These are phyloP conservation scores for Adelges cooleyi DNA, from an alignment of 1,140 invertebrate species.

Conservation along the genomic window DNA sequence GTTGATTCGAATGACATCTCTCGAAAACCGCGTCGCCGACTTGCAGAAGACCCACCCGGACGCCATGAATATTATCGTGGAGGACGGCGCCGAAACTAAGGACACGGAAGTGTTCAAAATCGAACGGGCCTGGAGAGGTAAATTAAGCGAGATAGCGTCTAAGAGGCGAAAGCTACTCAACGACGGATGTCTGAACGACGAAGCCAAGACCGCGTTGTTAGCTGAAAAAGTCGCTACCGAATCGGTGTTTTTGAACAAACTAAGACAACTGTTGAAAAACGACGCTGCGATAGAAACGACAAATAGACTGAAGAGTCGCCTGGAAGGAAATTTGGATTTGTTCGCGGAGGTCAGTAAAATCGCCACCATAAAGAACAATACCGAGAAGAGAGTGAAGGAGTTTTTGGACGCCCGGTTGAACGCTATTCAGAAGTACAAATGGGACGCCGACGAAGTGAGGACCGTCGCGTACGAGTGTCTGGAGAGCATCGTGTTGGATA, in stretches of 20 bases:
- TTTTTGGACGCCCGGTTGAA: not conserved
- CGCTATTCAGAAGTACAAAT: not conserved
- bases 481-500: not conserved
- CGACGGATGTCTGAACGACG: slow-evolving; percentile 50
- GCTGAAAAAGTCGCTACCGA: slow-evolving; percentile 66
- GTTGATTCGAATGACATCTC: slow-evolving; percentile 55
- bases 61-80: not conserved
- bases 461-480: not conserved
- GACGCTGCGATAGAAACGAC: slow-evolving; percentile 38
- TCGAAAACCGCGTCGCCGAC: slow-evolving; percentile 42
- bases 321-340: not conserved
- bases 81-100: slow-evolving; percentile 12
- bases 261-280: slow-evolving; percentile 40
- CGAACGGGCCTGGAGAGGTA: slow-evolving; percentile 45
- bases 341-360: not conserved
- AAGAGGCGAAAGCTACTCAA: slow-evolving; percentile 48
- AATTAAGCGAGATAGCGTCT: slow-evolving; percentile 51
- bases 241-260: slow-evolving; percentile 46
- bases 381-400: not conserved
- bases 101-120: slow-evolving; percentile 4
- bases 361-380: not conserved
- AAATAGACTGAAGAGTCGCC: not conserved
- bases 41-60: slow-evolving; percentile 5
- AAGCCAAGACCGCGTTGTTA: slow-evolving; percentile 53
- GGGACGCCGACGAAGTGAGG: not conserved